These are phyloP conservation scores for Geopemphigus sp. DNA, from an alignment of 1,140 invertebrate genomes.

Conservation along the genomic window DNA sequence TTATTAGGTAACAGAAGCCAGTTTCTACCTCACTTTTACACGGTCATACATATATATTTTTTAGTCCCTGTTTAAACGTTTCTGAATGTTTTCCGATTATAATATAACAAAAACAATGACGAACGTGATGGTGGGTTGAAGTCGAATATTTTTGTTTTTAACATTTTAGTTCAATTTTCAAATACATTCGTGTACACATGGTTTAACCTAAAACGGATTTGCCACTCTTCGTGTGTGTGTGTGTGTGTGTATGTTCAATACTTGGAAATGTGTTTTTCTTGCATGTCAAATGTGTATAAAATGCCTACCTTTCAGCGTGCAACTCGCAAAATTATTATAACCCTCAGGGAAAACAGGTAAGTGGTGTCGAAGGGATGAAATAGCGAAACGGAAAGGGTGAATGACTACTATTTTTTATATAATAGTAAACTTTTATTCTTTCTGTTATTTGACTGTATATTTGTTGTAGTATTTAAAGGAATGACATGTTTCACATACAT, in stretches of 20 bases:
- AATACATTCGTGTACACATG: neutral
- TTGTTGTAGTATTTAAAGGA: neutral
- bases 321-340: constrained; percentile 38
- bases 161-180: neutral
- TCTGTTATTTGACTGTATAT: constrained; percentile 1
- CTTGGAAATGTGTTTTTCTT: constrained; percentile 6
- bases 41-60: neutral
- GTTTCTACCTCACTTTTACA: neutral
- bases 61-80: neutral
- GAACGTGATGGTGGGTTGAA: neutral
- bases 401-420: neutral
- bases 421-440: constrained; percentile 16
- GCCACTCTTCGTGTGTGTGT: neutral
- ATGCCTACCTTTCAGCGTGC: constrained; percentile 30
- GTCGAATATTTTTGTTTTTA: constrained; percentile 10
- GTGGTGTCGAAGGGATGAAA: neutral
- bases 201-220: constrained; percentile 42
- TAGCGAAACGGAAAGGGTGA: neutral
- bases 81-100: neutral
- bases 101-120: neutral
- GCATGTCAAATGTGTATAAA: constrained; percentile 45
- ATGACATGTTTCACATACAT: neutral
- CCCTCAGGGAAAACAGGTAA: neutral
- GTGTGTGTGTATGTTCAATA: constrained; percentile 27
- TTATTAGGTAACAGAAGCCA: constrained; percentile 23